These are phyloP conservation scores for Lepidochrysops patricia DNA, from an alignment of 2,888 invertebrate genomes.

Conservation along the genomic window DNA sequence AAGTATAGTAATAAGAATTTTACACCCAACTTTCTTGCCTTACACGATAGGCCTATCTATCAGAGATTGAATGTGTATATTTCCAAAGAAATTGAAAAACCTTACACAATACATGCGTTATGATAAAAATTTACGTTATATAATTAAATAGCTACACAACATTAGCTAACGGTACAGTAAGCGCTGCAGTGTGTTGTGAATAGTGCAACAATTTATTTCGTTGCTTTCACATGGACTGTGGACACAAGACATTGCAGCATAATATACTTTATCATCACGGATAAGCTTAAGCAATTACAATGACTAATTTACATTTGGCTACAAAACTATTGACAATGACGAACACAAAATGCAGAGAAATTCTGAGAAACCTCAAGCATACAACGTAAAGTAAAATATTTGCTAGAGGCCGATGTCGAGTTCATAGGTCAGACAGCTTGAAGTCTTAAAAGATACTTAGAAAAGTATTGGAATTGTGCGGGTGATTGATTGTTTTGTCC, in stretches of 20 bases:
- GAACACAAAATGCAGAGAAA: conserved; percentile 4
- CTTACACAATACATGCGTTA: not conserved
- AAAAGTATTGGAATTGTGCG: conserved; percentile 30
- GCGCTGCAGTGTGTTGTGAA: not conserved
- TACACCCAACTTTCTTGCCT: too few relatives aligned
- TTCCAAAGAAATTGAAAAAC: not conserved
- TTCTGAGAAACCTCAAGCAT: conserved; percentile 11
- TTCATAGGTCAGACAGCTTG: conserved; percentile 52
- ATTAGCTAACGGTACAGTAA: not conserved
- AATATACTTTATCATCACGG: not conserved
- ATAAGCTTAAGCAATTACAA: not conserved
- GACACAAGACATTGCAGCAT: not conserved
- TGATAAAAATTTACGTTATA: not conserved
- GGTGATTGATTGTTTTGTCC: conserved; percentile 12
- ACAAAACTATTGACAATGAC: conserved; percentile 12
- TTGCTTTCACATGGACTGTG: not conserved
- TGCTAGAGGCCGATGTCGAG: conserved; percentile 41
- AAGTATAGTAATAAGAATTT: too few relatives aligned
- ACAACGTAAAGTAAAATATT: conserved; percentile 34
- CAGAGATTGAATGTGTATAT: not conserved
- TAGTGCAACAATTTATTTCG: not conserved
- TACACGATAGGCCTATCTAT: not conserved
- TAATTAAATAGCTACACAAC: not conserved
- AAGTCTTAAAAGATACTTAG: conserved; percentile 34
- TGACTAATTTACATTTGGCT: conserved; percentile 1